Base-by-base conservation (phyloP, 92 coral and sea anemone genomes). In the Pocillopora meandrina region DNA sequence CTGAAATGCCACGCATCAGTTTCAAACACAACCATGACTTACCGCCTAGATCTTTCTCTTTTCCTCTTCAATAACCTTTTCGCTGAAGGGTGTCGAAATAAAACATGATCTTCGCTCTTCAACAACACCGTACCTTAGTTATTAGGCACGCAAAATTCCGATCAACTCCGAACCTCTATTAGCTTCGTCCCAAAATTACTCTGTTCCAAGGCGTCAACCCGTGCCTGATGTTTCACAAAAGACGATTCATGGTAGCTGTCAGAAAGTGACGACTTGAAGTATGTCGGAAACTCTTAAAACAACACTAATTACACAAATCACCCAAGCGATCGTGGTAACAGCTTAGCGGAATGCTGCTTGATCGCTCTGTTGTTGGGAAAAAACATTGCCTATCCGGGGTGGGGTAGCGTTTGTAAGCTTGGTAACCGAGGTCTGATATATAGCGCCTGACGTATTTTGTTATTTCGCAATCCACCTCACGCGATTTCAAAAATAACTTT, bases 231-330 rank as follows among this genome's bases (percentile, higher is more conserved):
- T 47, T 70, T 81, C 62, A 81, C 85, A 71, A 81, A 21, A 58
- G 58, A 16, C 49, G 77, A 81, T 81, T 81, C 85, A 81, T 81
- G 21, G 42, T 7, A 71, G 76, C 77, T 81, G 85, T 81, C 85
- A 81, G 73, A 81, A 81, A 56, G 85, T 67, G 76, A 68, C 34
- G 85, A 60, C 52, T 71, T 71, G 56, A 81, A 69, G 59, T 36
- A 60, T 69, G 85, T 71, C 78, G 66, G 21, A 36, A 59, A 71
- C 17, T 36, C 17, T n/a, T 64, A 55, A 65, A 79, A 67, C 83
- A 79, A 79, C 82, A 77, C 63, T 56, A 18, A 20, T 63, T 33
- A 60, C 65, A 60, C 67, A 59, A 75, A 9, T 58, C 20, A 20
- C 72, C 66, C 49, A 75, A 56, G 42, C 18, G 36, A 74, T 34